Percentiles rank a stretch among this genome's conserved stretches.
Evolutionary conservation across 2,888 invertebrate genomes (phyloP).

Genomic region (Serrognathus titanus): DNA sequence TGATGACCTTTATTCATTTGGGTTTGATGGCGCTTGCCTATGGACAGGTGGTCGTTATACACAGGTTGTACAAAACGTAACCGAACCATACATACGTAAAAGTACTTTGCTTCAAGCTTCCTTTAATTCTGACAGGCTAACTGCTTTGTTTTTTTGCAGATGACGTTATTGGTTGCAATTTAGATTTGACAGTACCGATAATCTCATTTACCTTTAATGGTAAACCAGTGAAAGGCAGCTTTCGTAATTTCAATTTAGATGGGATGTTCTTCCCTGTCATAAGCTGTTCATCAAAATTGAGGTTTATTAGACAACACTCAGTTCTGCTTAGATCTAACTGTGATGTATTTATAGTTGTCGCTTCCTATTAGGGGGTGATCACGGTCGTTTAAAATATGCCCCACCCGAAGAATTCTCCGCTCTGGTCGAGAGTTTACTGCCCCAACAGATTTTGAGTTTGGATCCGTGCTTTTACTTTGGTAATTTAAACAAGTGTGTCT

Average conservation of each 20-base stretch:
- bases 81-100: constrained; percentile 82
- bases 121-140: neutral
- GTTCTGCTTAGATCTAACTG: constrained; percentile 1
- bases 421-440: constrained; percentile 87
- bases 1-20: constrained; percentile 95
- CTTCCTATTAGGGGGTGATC: constrained; percentile 95
- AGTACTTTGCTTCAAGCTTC: constrained; percentile 43
- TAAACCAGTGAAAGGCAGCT: constrained; percentile 77
- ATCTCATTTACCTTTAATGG: constrained; percentile 98
- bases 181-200: constrained; percentile 87
- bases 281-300: constrained; percentile 95
- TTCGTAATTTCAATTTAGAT: constrained; percentile 93
- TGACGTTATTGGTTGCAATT: constrained; percentile 93
- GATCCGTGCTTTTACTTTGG: constrained; percentile 99
- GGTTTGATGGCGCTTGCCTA: constrained; percentile 90
- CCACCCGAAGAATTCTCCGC: constrained; percentile 95
- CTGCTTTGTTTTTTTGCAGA: constrained; percentile 60
- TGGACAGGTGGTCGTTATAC: constrained; percentile 93
- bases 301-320: constrained; percentile 47
- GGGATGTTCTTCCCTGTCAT: constrained; percentile 99
- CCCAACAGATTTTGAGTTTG: constrained; percentile 85
- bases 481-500: constrained; percentile 83
- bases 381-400: constrained; percentile 90
- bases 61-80: constrained; percentile 63
- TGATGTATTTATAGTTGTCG: constrained; percentile 68